These are phyloP conservation scores for Tetanocera ferruginea DNA, from an alignment of 2,888 invertebrate species.

Conservation along the genomic window DNA sequence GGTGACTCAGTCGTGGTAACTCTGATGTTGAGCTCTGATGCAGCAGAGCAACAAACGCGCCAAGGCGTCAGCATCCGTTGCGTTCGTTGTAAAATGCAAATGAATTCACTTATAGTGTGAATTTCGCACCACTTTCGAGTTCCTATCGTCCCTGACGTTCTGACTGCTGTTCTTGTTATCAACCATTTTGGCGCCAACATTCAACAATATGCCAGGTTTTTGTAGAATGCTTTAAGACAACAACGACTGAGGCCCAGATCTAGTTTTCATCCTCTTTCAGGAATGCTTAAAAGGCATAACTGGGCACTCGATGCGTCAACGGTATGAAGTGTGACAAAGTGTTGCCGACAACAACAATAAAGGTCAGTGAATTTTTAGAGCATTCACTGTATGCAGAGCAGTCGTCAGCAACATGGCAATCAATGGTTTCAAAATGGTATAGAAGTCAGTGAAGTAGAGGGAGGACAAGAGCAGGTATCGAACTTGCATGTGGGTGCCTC, in stretches of 20 bases:
- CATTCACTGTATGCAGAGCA: not conserved
- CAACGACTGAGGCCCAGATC: no score
- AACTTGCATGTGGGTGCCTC: no score
- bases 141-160: not conserved
- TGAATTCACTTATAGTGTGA: conserved; percentile 41
- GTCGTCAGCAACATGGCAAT: no score
- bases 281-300: no score
- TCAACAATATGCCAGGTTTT: not conserved
- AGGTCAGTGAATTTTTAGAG: conserved; percentile 16
- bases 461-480: no score
- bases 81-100: conserved; percentile 38
- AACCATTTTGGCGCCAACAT: not conserved
- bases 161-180: not conserved
- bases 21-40: no score
- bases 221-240: not conserved
- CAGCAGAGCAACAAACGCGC: no score
- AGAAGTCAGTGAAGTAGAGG: no score
- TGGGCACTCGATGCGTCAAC: not conserved
- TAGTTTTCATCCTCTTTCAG: no score
- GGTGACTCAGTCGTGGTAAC: not conserved
- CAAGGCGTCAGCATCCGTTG: not conserved
- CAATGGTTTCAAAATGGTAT: no score
- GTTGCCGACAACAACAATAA: conserved; percentile 16
- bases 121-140: conserved; percentile 27
- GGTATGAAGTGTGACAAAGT: not conserved